These are phyloP conservation scores for Oncorhynchus nerka DNA, from an alignment of 2,113 vertebrate genomes.

Conservation along the genomic window DNA sequence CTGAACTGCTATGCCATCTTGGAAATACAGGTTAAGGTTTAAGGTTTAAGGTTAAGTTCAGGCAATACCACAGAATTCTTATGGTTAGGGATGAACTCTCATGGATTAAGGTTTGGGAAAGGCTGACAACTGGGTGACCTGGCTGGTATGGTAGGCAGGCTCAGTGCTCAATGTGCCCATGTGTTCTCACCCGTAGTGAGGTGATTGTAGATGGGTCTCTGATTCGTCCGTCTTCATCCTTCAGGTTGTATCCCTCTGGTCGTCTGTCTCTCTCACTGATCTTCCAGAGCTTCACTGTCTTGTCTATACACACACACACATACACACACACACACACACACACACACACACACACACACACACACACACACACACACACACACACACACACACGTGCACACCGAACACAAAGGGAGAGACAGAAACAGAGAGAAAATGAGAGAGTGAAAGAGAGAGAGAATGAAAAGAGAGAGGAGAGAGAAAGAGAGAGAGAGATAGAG, in stretches of 20 bases:
- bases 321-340: background rate
- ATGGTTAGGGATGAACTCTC: too few relatives aligned
- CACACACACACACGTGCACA: too few relatives aligned
- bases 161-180: too few relatives aligned
- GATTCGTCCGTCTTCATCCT: conserved; percentile 94
- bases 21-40: too few relatives aligned
- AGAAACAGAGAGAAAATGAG: background rate
- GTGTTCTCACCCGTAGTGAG: conserved; percentile 82
- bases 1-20: too few relatives aligned
- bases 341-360: too few relatives aligned
- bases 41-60: too few relatives aligned
- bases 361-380: background rate
- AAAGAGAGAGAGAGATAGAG: background rate
- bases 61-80: too few relatives aligned
- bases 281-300: conserved; percentile 99
- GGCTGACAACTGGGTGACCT: too few relatives aligned
- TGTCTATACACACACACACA: conserved; percentile 74
- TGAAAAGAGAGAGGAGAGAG: background rate
- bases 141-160: too few relatives aligned
- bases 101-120: too few relatives aligned
- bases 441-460: conserved; percentile 2
- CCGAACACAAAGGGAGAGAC: background rate
- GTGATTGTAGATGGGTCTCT: conserved; percentile 96
- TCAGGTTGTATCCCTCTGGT: conserved; percentile 96
- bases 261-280: conserved; percentile 98